Evolutionary conservation across 2,888 invertebrate species (phyloP), one percentile per base, ranked within the genome.

Genomic region (Esperia sulphurella): DNA sequence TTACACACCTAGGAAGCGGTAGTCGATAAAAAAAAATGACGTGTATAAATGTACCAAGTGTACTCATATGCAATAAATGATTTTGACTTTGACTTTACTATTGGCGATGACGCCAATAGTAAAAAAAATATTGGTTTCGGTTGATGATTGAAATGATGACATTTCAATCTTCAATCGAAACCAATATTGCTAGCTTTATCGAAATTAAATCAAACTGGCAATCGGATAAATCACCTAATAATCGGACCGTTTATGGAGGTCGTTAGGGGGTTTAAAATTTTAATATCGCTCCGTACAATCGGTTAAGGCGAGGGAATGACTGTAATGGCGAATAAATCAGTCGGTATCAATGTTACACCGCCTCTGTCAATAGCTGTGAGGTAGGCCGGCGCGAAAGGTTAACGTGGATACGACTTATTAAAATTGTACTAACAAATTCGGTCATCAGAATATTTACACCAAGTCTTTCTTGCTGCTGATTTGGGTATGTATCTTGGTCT

Each of bases 311-410:
- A 35, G 63, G 68, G 70, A 72, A 71, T 71, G 68, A 75, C 74
- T 79, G 80, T 85, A 87, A 88, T 87, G 83, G 85, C 64, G 70
- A 67, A 86, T 87, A 87, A 86, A 87, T 88, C 87, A 85, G 76
- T 56, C 63, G 71, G 59, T 85, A 85, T 85, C 85, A 78, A 76
- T 75, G 79, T 73, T 71, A 75, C 71, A 68, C 77, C 72, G 78
- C 65, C 77, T 75, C 77, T 84, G 86, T 86, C 87, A 83, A 86
- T 85, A 83, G 76, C 79, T 75, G 66, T 63, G 72, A 80, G 75
- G 71, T 49, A 37, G 35, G 41, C 58, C 61, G 51, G 54, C 33
- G 30, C 37, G 58, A 49, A 31, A 53, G 72, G 44, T 45, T 64
- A 55, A 30, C 33, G 56, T 55, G 75, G 83, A 82, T 54, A 59